Evolutionary conservation across 1,140 invertebrate species (phyloP).

Genomic region (Halictus rubicundus): DNA sequence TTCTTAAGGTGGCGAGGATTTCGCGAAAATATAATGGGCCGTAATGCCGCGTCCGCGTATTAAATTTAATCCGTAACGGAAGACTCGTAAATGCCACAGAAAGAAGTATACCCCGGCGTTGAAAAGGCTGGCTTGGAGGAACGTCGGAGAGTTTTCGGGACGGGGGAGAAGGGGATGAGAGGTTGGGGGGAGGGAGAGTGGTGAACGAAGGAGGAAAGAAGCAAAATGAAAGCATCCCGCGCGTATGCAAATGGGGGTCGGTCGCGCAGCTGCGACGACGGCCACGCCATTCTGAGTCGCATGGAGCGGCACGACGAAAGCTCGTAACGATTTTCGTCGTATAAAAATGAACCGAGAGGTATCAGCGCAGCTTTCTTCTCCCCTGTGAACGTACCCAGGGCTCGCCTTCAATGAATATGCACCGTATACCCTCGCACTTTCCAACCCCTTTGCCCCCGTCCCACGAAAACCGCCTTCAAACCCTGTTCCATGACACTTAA

Average conservation of each 20-base stretch:
- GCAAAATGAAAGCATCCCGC: constrained; percentile 37
- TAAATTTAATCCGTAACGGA: constrained; percentile 57
- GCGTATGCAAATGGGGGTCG: constrained; percentile 48
- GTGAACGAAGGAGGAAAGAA: neutral
- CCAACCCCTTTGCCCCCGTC: neutral
- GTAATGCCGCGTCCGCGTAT: constrained; percentile 23
- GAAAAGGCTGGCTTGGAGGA: neutral
- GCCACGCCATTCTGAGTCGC: constrained; percentile 33
- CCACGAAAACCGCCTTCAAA: too few relatives aligned
- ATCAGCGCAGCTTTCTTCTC: constrained; percentile 9
- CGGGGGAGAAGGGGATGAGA: too few relatives aligned
- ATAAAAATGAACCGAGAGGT: constrained; percentile 43
- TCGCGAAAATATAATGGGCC: constrained; percentile 32
- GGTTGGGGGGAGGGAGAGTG: too few relatives aligned
- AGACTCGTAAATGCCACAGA: constrained; percentile 17
- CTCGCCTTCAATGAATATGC: constrained; percentile 10
- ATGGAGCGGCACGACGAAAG: constrained; percentile 27
- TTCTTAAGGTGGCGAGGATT: constrained; percentile 1
- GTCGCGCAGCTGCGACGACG: constrained; percentile 42
- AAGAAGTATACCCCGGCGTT: neutral
- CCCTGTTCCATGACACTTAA: constrained; percentile 24
- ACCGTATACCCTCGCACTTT: constrained; percentile 6
- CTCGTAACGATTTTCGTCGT: constrained; percentile 52
- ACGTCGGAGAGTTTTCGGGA: too few relatives aligned
- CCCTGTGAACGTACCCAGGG: neutral